Percentiles rank a stretch among this genome's conserved stretches.
Conservation (phyloP, 2,888 invertebrate species). For the Drosophila picticornis region DNA sequence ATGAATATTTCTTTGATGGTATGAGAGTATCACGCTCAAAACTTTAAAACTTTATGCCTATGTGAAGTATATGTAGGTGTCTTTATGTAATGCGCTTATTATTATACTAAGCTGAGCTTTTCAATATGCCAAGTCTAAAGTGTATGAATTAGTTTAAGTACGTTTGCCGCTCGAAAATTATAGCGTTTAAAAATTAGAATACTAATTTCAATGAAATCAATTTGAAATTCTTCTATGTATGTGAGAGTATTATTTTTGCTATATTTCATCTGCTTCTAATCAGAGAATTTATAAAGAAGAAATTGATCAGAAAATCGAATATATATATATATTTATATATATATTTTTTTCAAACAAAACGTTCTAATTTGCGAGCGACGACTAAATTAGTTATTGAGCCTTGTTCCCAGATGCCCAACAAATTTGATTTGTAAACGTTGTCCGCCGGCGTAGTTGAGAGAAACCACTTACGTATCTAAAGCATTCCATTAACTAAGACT, state of each 20-base stretch:
- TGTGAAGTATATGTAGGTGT: slow-evolving; percentile 33
- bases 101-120: slow-evolving; percentile 56
- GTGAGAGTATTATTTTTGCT: not conserved
- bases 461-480: slow-evolving; percentile 74
- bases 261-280: not conserved
- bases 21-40: slow-evolving; percentile 62
- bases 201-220: not conserved
- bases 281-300: not conserved
- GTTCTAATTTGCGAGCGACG: slow-evolving; percentile 2
- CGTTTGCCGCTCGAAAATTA: slow-evolving; percentile 1
- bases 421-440: slow-evolving; percentile 32
- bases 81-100: slow-evolving; percentile 38
- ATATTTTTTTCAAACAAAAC: not conserved
- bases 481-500: slow-evolving; percentile 40
- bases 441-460: slow-evolving; percentile 58
- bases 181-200: not conserved
- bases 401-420: slow-evolving; percentile 40
- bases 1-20: slow-evolving; percentile 41
- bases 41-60: slow-evolving; percentile 57
- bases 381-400: slow-evolving; percentile 39
- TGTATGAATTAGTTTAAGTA: slow-evolving; percentile 27
- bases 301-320: not conserved
- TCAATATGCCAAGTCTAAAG: slow-evolving; percentile 47
- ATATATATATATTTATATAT: too few species aligned
- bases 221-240: not conserved